These are phyloP conservation scores for Clarias laeviceps DNA, from an alignment of 2,797 vertebrate genomes.

Conservation along the genomic window DNA sequence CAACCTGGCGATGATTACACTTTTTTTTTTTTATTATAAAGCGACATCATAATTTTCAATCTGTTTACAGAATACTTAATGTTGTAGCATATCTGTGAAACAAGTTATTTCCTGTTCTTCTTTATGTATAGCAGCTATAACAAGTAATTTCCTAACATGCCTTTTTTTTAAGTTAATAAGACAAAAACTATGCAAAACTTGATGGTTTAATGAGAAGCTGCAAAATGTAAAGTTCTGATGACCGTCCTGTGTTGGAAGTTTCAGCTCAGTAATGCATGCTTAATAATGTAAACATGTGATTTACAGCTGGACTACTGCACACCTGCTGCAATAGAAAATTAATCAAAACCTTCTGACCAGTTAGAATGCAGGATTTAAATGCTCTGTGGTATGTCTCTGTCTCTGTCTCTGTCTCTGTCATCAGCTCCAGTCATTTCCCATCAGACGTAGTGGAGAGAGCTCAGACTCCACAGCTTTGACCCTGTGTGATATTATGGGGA, in stretches of 20 bases:
- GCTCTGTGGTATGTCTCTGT: background rate
- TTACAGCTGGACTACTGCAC: background rate
- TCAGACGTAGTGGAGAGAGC: conserved; percentile 44
- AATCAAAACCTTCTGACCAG: background rate
- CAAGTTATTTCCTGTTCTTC: background rate
- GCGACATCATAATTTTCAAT: background rate
- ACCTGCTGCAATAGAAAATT: background rate
- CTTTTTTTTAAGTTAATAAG: background rate
- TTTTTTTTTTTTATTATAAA: background rate
- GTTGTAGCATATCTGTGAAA: background rate
- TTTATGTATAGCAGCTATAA: background rate
- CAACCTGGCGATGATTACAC: background rate
- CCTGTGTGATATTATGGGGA: conserved; percentile 70
- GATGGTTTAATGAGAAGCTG: background rate
- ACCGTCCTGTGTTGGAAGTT: background rate
- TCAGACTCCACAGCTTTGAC: conserved; percentile 54
- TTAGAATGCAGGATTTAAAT: background rate
- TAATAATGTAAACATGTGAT: background rate
- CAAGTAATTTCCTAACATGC: background rate
- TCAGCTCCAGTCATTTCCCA: conserved; percentile 69
- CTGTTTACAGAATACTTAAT: background rate
- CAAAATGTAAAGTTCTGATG: background rate
- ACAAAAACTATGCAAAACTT: background rate
- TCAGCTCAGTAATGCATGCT: background rate
- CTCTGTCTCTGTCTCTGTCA: background rate